Evolutionary conservation across 2,888 invertebrate genomes (phyloP), one percentile per base, ranked within the genome.

Genomic region (Incurvaria masculella): DNA sequence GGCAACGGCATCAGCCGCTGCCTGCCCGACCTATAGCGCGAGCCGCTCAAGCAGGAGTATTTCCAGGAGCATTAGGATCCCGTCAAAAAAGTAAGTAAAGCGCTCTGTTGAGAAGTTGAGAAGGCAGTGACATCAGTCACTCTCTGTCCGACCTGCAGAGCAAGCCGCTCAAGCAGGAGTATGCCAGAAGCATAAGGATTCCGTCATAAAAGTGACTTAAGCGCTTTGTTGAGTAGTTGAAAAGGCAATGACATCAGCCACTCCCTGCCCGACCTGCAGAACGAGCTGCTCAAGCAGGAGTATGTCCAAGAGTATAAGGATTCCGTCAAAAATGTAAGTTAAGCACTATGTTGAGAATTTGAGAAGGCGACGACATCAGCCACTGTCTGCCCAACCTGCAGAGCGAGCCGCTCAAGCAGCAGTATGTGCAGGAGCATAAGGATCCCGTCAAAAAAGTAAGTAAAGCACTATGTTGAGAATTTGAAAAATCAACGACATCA

Each of bases 331-430:
- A 88, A 88, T 82, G 86, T 88, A n/a, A n/a, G n/a, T n/a, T n/a
- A n/a, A n/a, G n/a, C n/a, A n/a, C n/a, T n/a, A n/a, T n/a, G n/a
- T n/a, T n/a, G n/a, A n/a, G n/a, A n/a, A n/a, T n/a, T n/a, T n/a
- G n/a, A n/a, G n/a, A n/a, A n/a, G 84, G 87, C 4, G 86, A 88
- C 50, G 80, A 87, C 47, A 89, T 89, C 66, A 88, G 88, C 58
- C 88, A 88, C 63, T 89, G 88, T 0, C 66, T 89, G 19, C 89
- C 89, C 1, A 89, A 89, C 58, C 79, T 89, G 43, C 87, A 87
- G 59, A 83, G 84, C 0, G 87, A 88, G 55, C 86, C 84, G 1
- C 62, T 84, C 57, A 85, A 84, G 57, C 84, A 82, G 55, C 85
- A 84, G 60, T 87, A 85, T 55, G 85, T 88, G 0, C 87, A 87